Percentiles rank a stretch among this genome's conserved stretches.
These are phyloP conservation scores for Hystrix cristata DNA, from an alignment of 2,113 vertebrate genomes.

Conservation along the genomic window DNA sequence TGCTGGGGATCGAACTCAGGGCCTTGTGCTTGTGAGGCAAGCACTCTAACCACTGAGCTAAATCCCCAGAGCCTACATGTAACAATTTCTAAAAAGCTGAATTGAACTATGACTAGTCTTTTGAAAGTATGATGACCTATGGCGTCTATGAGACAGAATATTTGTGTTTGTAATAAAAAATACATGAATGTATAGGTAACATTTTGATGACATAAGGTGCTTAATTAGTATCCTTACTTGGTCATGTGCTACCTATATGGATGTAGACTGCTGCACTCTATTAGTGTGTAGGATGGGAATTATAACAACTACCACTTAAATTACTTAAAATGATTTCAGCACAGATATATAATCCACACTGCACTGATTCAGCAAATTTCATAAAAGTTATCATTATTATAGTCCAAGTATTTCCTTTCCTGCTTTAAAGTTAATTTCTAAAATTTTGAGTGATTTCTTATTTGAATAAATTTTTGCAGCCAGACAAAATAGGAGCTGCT, in stretches of 20 bases:
- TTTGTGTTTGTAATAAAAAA: constrained; percentile 41
- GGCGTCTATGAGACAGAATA: neutral
- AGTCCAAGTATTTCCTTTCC: neutral
- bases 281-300: constrained; percentile 30
- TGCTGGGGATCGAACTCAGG: too few relatives aligned
- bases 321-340: constrained; percentile 29
- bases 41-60: too few relatives aligned
- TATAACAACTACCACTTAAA: constrained; percentile 27
- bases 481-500: neutral
- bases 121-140: neutral
- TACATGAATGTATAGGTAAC: neutral
- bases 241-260: neutral
- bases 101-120: neutral
- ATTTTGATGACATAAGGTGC: neutral
- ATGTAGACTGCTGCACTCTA: neutral
- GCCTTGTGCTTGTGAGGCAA: too few relatives aligned
- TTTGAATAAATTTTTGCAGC: neutral
- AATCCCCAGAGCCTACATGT: neutral
- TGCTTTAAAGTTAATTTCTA: constrained; percentile 30
- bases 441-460: constrained; percentile 43
- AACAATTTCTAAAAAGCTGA: neutral
- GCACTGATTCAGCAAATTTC: neutral
- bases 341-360: constrained; percentile 27
- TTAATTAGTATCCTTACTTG: neutral
- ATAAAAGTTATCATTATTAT: neutral